Evolutionary conservation across 2,888 invertebrate genomes (phyloP).

Genomic region (Calameuta idolon): DNA sequence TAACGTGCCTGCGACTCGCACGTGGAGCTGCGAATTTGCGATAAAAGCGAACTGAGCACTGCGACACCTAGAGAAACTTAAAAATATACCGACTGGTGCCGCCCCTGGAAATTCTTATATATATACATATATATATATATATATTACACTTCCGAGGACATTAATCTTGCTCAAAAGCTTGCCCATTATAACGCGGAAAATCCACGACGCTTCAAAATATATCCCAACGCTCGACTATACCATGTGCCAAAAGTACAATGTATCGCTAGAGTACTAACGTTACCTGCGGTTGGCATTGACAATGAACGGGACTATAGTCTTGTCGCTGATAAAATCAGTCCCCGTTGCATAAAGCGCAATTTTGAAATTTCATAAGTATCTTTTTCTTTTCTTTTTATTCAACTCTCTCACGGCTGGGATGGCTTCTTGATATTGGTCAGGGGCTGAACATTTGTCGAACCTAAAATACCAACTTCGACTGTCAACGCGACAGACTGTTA

Average conservation of each 20-base stretch:
- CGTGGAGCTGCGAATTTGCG: not conserved
- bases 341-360: not conserved
- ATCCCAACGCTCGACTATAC: not conserved
- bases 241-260: not conserved
- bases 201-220: not conserved
- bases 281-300: not conserved
- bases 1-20: not conserved
- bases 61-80: not conserved
- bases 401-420: not conserved
- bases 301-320: not conserved
- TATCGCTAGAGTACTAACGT: not conserved
- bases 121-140: slow-evolving; percentile 1
- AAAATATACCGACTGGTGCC: slow-evolving; percentile 6
- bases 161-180: slow-evolving; percentile 13
- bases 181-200: not conserved
- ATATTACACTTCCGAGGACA: slow-evolving; percentile 5
- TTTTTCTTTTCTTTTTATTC: not conserved
- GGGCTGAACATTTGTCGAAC: not conserved
- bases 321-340: not conserved
- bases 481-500: not conserved
- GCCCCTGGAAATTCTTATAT: slow-evolving; percentile 1
- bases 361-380: not conserved
- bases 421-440: not conserved
- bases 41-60: no score
- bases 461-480: not conserved